A percentile compares a stretch with the other conserved stretches of the same genome.
Evolutionary conservation across 2,797 vertebrate species (phyloP).

Genomic region (Sebastes minor): DNA sequence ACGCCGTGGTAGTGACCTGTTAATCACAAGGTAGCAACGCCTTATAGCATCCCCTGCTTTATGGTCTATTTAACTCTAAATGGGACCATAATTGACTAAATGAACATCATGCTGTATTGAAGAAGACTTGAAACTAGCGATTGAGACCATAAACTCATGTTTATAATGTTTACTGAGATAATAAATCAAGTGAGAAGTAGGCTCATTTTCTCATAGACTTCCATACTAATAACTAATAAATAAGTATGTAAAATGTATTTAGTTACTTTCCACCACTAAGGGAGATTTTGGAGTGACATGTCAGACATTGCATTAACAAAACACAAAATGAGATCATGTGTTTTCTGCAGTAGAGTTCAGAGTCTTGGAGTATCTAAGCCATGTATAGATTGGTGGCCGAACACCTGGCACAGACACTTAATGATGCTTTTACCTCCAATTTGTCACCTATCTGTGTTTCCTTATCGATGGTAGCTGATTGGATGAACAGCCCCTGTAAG

Average conservation of each 20-base stretch:
- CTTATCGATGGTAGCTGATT: background rate
- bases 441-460: background rate
- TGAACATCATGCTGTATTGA: too few species aligned
- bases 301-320: background rate
- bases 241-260: background rate
- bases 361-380: background rate
- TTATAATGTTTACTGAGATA: too few species aligned
- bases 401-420: background rate
- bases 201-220: too few species aligned
- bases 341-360: background rate
- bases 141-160: too few species aligned
- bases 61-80: too few species aligned
- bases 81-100: too few species aligned
- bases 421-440: background rate
- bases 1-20: too few species aligned
- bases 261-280: background rate
- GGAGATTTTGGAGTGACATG: background rate
- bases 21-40: too few species aligned
- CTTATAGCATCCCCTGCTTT: rapidly evolving
- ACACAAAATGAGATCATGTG: background rate
- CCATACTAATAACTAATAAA: background rate
- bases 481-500: background rate
- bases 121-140: too few species aligned
- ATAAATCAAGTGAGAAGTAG: too few species aligned
- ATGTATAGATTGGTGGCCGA: background rate